Evolutionary conservation across 2,888 invertebrate species (phyloP), one percentile per base, ranked within the genome.

Genomic region (Rhynchonema sp.): DNA sequence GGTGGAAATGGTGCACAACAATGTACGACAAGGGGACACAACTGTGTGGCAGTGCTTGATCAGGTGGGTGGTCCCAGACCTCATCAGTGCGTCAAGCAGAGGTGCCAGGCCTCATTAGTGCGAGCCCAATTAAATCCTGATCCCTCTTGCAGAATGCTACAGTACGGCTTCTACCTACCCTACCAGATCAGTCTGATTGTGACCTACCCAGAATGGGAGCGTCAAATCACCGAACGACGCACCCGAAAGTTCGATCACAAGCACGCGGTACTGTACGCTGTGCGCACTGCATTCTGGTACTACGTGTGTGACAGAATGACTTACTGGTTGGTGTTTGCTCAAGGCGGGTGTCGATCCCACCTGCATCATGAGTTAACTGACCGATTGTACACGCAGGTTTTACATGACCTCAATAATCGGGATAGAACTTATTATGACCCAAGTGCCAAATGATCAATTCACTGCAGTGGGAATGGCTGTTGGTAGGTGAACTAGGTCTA

Each of bases 111-210:
- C n/a, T n/a, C n/a, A n/a, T n/a, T n/a, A n/a, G n/a, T n/a, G n/a
- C n/a, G n/a, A n/a, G n/a, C n/a, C n/a, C n/a, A n/a, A n/a, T n/a
- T n/a, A n/a, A n/a, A n/a, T n/a, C n/a, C n/a, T n/a, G n/a, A n/a
- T n/a, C n/a, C n/a, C n/a, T n/a, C n/a, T n/a, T n/a, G n/a, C 66
- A 71, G 68, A 55, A 73, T 74, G 68, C 60, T 76, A 46, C 68
- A 68, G 63, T 77, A 74, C 64, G 66, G 72, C 2, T 75, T 74
- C 64, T 77, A 77, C 63, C 68, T 69, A 30, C 76, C 77, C 17
- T 71, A 74, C 59, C 69, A 68, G 60, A 71, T 73, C 61, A 70
- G 73, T n/a, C 70, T 76, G 55, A 76, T 77, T 53, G 68, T 76
- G 30, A 58, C 69, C 38, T 72, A 72, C 62, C 66, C 67, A 23